Base-by-base conservation (phyloP, 2,797 vertebrate species). In the Tragelaphus oryx region DNA sequence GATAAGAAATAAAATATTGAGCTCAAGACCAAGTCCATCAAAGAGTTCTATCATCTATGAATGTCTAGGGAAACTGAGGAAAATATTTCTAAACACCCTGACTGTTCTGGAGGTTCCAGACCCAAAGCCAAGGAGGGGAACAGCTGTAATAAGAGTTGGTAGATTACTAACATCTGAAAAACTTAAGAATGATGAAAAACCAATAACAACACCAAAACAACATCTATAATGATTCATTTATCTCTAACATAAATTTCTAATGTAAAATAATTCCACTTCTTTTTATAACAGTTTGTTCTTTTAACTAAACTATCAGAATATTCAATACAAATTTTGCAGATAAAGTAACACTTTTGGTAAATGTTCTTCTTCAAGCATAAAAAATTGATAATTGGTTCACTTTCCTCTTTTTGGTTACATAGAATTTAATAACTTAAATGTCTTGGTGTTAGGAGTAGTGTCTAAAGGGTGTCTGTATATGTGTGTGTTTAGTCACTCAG, bases 381-480 rank as follows among this genome's bases (percentile, higher is more conserved):
- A 96, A 87, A 97, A 97, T 97, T 98, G 98, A 12, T 98, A 97
- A 97, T 50, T 74, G 97, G 95, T 97, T 98, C 97, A 98, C 82
- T 81, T 82, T 97, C 82, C 97, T 97, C 20, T 96, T 98, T 97
- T 98, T 93, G 95, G 95, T 97, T 98, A 98, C 96, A 95, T 97
- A 97, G 92, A 95, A 95, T 98, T 98, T 98, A 98, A 97, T 96
- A 78, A 97, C 89, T 97, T 97, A 98, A 96, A 96, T 98, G 97
- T 97, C 97, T 98, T 97, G 96, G 95, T 97, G 97, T 98, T 97
- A 98, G 91, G 97, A 97, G 95, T 97, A 97, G 88, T 97, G 97
- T 98, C 96, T 98, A 96, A 97, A 98, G 11, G 24, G 37, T 71
- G 37, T 71, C 33, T 41, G 37, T 13, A 41, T 24, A 13, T 24